Percentiles rank a stretch among this genome's conserved stretches.
These are phyloP conservation scores for Cryptotis parvus DNA, from an alignment of 2,113 vertebrate genomes.

Conservation along the genomic window DNA sequence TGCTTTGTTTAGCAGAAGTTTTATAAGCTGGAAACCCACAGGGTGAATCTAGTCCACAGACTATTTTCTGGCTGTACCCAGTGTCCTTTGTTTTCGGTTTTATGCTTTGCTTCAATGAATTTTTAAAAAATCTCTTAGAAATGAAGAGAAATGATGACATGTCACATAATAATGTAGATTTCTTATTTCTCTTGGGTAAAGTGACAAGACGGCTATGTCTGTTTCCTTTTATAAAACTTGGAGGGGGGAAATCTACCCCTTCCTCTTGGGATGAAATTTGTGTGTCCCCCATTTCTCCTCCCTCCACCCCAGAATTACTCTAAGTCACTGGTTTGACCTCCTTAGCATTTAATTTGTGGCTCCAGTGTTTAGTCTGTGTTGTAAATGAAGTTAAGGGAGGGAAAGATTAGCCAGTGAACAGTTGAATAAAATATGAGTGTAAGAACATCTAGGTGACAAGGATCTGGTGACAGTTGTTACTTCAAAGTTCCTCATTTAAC, in stretches of 20 bases:
- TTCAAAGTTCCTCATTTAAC: conserved; percentile 41
- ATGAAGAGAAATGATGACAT: conserved; percentile 29
- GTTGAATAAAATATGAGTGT: conserved; percentile 77
- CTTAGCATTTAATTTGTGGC: neutral
- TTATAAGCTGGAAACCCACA: neutral
- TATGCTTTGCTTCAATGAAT: neutral
- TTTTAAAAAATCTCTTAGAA: neutral
- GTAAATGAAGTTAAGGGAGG: conserved; percentile 47
- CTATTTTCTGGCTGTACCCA: neutral
- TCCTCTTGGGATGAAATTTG: neutral
- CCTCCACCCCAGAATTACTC: neutral
- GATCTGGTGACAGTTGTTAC: conserved; percentile 56
- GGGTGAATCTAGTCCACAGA: neutral
- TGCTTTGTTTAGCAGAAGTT: conserved; percentile 5
- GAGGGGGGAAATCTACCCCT: neutral
- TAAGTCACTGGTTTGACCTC: neutral
- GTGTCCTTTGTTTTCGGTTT: neutral
- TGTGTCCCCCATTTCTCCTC: neutral
- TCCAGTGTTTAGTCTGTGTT: conserved; percentile 21
- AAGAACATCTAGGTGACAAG: conserved; percentile 75
- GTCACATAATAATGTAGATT: neutral
- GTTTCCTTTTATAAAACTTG: neutral
- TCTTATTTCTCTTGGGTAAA: neutral
- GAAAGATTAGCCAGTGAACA: conserved; percentile 29
- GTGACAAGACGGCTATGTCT: neutral